Evolutionary conservation across 92 coral and sea anemone species (phyloP), one percentile per base, ranked within the genome.

Genomic region (Epizoanthus stellaris): DNA sequence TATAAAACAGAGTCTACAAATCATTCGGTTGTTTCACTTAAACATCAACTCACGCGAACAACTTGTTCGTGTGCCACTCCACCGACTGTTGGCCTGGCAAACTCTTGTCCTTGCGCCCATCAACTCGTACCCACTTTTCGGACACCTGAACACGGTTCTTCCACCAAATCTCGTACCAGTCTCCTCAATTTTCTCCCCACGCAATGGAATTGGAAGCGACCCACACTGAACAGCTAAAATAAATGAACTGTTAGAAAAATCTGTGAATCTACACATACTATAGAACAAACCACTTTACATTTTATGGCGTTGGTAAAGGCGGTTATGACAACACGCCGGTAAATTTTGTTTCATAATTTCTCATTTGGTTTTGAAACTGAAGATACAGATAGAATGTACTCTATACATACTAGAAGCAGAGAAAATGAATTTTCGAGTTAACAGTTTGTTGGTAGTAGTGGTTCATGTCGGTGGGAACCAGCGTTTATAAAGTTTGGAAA

Each of bases 151-250:
- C 73, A 66, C 85, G 52, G 86, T 83, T 40, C 57, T 85, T 3
- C 90, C 87, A 39, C 88, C 80, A 36, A 79, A 93, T 36, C 85
- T 89, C 45, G 98, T 93, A 57, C 70, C 84, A 25, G 93, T 85
- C 49, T 93, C 89, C 21, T 66, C 57, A 52, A 59, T 74, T 76
- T 79, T 82, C 68, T 36, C 77, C 13, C 97, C 99, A 34, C 85
- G 30, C 13, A 20, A 21, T 16, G 95, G 94, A 12, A 65, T 64
- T 56, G 93, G 91, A 42, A 95, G 82, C 39, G 81, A 61, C 15
- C 92, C 91, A 74, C 99, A 97, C 68, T 90, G 87, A 14, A 91
- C 88, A 73, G 77, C 98, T 96, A 45, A 10, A 57, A 81, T 3
- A 36, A 79, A 63, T 0, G 56, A 52, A 52, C 1, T 52, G 56